phyloP scores from a whole-genome alignment of 2,113 vertebrate species.

The Cyrtonyx montezumae region DNA sequence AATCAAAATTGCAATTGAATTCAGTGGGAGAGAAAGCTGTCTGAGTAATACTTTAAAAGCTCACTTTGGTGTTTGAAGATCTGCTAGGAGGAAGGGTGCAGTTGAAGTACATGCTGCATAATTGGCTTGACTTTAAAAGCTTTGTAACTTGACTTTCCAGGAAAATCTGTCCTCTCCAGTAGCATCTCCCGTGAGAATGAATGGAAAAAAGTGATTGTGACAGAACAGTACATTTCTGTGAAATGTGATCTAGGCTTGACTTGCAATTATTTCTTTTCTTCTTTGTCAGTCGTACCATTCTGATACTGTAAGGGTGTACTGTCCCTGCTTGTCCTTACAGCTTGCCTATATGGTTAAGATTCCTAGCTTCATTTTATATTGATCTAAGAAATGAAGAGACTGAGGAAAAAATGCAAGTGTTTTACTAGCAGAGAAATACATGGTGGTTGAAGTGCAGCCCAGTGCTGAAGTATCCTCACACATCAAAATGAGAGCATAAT shows the following conservation, averaged over 20 bases:
- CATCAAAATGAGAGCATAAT: neutral
- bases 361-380: neutral
- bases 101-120: neutral
- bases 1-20: neutral
- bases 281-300: neutral
- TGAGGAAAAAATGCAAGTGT: neutral
- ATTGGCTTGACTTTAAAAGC: neutral
- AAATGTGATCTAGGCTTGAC: neutral
- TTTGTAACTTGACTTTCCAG: neutral
- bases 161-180: neutral
- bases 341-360: neutral
- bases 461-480: neutral
- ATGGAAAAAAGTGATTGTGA: neutral
- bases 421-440: neutral
- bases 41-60: neutral
- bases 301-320: neutral
- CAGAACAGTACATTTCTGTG: neutral
- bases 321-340: neutral
- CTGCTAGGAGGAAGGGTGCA: neutral
- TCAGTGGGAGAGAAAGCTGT: neutral
- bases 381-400: neutral
- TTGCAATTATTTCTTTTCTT: neutral
- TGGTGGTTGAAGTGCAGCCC: neutral
- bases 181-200: neutral
- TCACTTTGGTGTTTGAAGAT: neutral